Evolutionary conservation across 2,797 vertebrate genomes (phyloP).

Genomic region (Acrossocheilus wenchowensis): DNA sequence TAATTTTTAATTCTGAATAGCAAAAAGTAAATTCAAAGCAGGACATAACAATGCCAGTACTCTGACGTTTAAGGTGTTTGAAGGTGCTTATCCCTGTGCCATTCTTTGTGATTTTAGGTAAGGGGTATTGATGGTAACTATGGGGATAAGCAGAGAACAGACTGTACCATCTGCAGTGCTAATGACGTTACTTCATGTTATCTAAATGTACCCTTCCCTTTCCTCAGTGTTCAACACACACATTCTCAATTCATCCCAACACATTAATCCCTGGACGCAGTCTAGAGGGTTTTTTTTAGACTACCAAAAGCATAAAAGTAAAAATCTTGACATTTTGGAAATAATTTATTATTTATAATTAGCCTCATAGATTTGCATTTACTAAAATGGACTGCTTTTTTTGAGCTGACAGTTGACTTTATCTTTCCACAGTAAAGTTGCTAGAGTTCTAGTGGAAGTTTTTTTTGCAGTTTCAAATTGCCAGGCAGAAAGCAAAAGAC

Average conservation of each 20-base stretch:
- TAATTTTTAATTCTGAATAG: neutral
- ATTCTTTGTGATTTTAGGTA: slow-evolving; percentile 12
- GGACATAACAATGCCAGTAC: neutral
- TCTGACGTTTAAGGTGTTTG: neutral
- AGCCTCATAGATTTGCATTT: neutral
- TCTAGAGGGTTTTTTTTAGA: neutral
- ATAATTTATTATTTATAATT: too few species aligned
- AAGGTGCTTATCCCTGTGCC: neutral
- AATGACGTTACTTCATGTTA: slow-evolving; percentile 29
- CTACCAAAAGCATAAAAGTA: neutral
- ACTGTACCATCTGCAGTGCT: slow-evolving; percentile 21
- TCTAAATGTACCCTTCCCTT: slow-evolving; percentile 20
- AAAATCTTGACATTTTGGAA: slow-evolving; percentile 8
- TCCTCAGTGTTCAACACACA: neutral
- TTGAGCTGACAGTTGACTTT: neutral
- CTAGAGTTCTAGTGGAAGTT: neutral
- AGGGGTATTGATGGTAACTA: slow-evolving; percentile 28
- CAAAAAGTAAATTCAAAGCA: neutral
- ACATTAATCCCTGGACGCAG: neutral
- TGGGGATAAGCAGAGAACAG: slow-evolving; percentile 36
- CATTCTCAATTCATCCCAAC: neutral
- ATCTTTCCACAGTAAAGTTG: neutral
- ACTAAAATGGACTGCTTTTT: neutral
- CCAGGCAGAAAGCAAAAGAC: slow-evolving; percentile 10
- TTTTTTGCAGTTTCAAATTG: neutral